These are phyloP conservation scores for Oryzias dopingdopingensis DNA, from an alignment of 2,797 vertebrate species.

Conservation along the genomic window DNA sequence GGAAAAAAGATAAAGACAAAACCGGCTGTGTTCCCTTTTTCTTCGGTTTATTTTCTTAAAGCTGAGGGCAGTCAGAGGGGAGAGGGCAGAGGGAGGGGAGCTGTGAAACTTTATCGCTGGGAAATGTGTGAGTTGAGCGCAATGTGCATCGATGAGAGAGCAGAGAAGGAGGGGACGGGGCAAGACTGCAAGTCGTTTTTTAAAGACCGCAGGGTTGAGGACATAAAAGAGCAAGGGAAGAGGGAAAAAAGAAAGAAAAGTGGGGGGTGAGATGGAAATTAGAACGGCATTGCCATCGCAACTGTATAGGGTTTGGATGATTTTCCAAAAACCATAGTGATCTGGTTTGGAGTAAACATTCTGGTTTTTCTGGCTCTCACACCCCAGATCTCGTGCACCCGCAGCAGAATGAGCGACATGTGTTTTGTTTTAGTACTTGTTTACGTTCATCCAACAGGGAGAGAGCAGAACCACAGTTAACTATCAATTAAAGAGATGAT, in stretches of 20 bases:
- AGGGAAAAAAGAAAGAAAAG: slow-evolving; percentile 17
- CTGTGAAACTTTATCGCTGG: slow-evolving; percentile 44
- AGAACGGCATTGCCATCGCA: slow-evolving; percentile 65
- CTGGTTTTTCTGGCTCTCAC: slow-evolving; percentile 77
- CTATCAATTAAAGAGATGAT: slow-evolving; percentile 75
- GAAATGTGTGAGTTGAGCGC: slow-evolving; percentile 31
- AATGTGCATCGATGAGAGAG: slow-evolving; percentile 19
- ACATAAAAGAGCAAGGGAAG: slow-evolving; percentile 16
- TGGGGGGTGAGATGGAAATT: slow-evolving; percentile 8
- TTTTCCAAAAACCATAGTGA: slow-evolving; percentile 73
- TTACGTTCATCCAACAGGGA: slow-evolving; percentile 76
- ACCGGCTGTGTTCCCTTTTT: slow-evolving; percentile 43
- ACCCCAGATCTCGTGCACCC: slow-evolving; percentile 38
- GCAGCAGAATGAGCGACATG: slow-evolving; percentile 59
- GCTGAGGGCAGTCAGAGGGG: slow-evolving; percentile 39
- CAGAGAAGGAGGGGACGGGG: slow-evolving; percentile 25
- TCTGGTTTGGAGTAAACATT: slow-evolving; percentile 72
- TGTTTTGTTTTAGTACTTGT: slow-evolving; percentile 81
- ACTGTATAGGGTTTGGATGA: slow-evolving; percentile 73
- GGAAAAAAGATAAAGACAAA: slow-evolving; percentile 33
- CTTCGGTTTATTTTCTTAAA: slow-evolving; percentile 61
- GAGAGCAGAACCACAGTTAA: slow-evolving; percentile 66
- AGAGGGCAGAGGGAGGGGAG: slow-evolving; percentile 46
- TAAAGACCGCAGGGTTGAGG: slow-evolving; percentile 33
- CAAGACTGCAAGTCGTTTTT: slow-evolving; percentile 15